A percentile compares a stretch with the other conserved stretches of the same genome.
Evolutionary conservation across 2,113 vertebrate species (phyloP).

Genomic region (Tragelaphus buxtoni): DNA sequence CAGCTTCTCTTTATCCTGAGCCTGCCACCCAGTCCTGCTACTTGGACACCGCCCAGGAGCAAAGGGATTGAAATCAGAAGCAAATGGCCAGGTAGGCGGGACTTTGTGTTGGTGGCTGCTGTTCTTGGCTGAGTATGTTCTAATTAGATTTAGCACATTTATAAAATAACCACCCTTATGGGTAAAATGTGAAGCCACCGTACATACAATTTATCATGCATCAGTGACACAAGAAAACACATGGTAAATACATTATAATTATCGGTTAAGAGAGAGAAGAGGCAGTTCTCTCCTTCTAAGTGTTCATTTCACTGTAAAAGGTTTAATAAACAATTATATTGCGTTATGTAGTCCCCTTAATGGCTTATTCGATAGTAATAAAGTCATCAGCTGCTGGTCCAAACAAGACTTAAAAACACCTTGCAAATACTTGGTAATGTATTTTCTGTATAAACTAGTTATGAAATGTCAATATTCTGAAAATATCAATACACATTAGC

Average conservation of each 20-base stretch:
- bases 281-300: not conserved
- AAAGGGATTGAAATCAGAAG: not conserved
- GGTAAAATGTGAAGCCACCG: not conserved
- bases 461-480: not conserved
- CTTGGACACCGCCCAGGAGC: not conserved
- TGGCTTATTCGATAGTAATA: conserved; percentile 32
- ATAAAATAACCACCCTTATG: conserved; percentile 35
- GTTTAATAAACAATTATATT: conserved; percentile 3
- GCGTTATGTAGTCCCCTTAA: not conserved
- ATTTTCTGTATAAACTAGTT: not conserved
- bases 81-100: not conserved
- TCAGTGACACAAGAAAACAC: conserved; percentile 34
- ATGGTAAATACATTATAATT: conserved; percentile 52
- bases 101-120: not conserved
- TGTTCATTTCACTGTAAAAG: conserved; percentile 17
- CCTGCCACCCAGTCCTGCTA: not conserved
- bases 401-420: conserved; percentile 20
- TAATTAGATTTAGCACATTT: conserved; percentile 57
- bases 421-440: not conserved
- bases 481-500: conserved; percentile 23
- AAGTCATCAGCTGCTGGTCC: not conserved
- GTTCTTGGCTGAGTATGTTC: not conserved
- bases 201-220: not conserved
- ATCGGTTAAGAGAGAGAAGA: not conserved
- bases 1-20: not conserved